Conservation (phyloP, 2,797 vertebrate genomes). For the Epinephelus awoara region DNA sequence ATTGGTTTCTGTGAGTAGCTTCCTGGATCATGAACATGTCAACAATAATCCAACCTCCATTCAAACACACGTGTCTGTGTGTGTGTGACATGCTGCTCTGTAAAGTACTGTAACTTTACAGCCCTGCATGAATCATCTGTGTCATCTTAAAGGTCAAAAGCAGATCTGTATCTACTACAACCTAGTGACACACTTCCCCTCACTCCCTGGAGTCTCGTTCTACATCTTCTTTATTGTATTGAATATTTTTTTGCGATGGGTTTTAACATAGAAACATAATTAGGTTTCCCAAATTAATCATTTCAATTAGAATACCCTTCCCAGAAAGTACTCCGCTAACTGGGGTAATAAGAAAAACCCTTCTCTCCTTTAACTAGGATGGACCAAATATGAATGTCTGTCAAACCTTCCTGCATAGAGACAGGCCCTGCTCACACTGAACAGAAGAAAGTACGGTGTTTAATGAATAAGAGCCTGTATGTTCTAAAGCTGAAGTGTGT, state of each 20-base stretch:
- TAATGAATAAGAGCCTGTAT: not conserved
- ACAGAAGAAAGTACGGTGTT: not conserved
- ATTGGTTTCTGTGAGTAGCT: conserved; percentile 98
- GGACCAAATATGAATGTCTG: conserved; percentile 64
- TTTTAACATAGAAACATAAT: conserved; percentile 92
- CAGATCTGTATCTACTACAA: conserved; percentile 68
- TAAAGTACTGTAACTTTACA: conserved; percentile 6
- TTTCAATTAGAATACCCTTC: conserved; percentile 87
- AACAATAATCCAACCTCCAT: not conserved
- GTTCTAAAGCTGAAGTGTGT: not conserved
- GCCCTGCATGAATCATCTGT: conserved; percentile 36
- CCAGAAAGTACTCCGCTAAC: conserved; percentile 84
- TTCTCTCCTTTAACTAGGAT: conserved; percentile 76
- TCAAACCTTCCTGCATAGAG: conserved; percentile 9
- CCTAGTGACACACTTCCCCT: conserved; percentile 85
- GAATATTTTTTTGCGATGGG: conserved; percentile 81
- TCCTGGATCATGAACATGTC: not conserved
- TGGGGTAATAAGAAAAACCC: conserved; percentile 81
- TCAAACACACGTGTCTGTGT: not conserved
- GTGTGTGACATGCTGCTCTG: not conserved
- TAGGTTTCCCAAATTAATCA: conserved; percentile 89
- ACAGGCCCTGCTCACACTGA: not conserved
- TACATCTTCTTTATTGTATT: conserved; percentile 80
- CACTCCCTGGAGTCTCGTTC: conserved; percentile 81
- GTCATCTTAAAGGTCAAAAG: conserved; percentile 59